These are phyloP conservation scores for Proctacanthus coquilletti DNA, from an alignment of 1,140 invertebrate genomes.

Conservation along the genomic window DNA sequence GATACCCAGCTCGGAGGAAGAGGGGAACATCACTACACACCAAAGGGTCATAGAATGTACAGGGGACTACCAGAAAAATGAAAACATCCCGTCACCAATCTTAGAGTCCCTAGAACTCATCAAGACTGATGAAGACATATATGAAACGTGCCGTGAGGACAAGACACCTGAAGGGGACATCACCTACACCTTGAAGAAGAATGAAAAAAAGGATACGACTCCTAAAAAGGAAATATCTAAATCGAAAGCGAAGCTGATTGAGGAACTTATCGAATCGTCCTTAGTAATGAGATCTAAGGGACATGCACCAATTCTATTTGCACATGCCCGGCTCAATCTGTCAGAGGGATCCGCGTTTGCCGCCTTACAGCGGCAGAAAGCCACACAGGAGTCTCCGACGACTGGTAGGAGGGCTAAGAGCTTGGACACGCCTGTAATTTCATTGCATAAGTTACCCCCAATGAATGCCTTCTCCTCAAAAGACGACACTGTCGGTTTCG, in stretches of 20 bases:
- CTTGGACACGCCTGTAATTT: conserved; percentile 65
- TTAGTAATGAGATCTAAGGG: conserved; percentile 37
- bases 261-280: conserved; percentile 29
- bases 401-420: conserved; percentile 61
- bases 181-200: conserved; percentile 24
- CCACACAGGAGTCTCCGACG: conserved; percentile 52
- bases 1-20: conserved; percentile 52
- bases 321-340: conserved; percentile 56
- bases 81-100: conserved; percentile 42
- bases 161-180: conserved; percentile 23
- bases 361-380: conserved; percentile 53
- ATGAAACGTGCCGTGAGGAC: conserved; percentile 27
- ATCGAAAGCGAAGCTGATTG: conserved; percentile 25
- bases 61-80: conserved; percentile 40
- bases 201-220: conserved; percentile 12
- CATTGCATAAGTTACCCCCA: conserved; percentile 57
- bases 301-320: conserved; percentile 60
- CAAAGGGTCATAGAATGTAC: conserved; percentile 30
- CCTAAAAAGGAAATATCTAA: conserved; percentile 10
- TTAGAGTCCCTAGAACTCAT: conserved; percentile 40
- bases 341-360: conserved; percentile 64
- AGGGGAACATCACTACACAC: conserved; percentile 29
- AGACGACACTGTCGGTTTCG: conserved; percentile 63
- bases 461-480: conserved; percentile 74
- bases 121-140: conserved; percentile 38